Evolutionary conservation across 1,140 invertebrate genomes (phyloP).

Genomic region (Cotesia vestalis): DNA sequence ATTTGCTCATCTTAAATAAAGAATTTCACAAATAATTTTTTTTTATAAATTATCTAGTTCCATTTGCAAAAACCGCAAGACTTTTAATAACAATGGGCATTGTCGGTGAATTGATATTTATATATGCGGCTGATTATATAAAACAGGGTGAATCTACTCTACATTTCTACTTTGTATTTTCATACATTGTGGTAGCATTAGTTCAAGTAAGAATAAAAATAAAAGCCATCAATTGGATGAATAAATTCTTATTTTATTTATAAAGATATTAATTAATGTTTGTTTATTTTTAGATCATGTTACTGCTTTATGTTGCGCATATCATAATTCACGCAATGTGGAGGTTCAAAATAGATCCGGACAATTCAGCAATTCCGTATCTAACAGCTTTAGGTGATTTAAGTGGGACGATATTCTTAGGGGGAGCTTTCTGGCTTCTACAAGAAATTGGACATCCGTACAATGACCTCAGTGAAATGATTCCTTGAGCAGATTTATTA

Average conservation of each 20-base stretch:
- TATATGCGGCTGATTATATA: conserved; percentile 81
- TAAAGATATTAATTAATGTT: neutral
- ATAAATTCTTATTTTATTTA: neutral
- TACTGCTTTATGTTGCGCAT: conserved; percentile 84
- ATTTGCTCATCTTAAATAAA: conserved; percentile 2
- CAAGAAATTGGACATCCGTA: conserved; percentile 37
- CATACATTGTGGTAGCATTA: conserved; percentile 75
- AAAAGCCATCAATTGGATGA: neutral
- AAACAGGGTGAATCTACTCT: conserved; percentile 69
- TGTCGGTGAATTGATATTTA: conserved; percentile 92
- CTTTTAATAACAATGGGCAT: conserved; percentile 87
- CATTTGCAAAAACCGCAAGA: conserved; percentile 82
- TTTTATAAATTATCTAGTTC: conserved; percentile 66
- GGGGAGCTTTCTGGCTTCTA: conserved; percentile 84
- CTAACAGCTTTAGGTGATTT: conserved; percentile 94
- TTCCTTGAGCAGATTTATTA: neutral
- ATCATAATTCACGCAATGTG: conserved; percentile 92
- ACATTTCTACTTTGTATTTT: conserved; percentile 70
- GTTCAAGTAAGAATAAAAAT: conserved; percentile 66
- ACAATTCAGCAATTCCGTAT: conserved; percentile 97
- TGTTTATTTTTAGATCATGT: conserved; percentile 73
- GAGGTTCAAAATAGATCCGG: conserved; percentile 89
- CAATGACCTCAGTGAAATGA: too few relatives aligned
- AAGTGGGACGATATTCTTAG: conserved; percentile 86
- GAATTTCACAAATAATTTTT: neutral